phyloP scores from a whole-genome alignment of 2,113 vertebrate species.

The Marcusenius ussheri region DNA sequence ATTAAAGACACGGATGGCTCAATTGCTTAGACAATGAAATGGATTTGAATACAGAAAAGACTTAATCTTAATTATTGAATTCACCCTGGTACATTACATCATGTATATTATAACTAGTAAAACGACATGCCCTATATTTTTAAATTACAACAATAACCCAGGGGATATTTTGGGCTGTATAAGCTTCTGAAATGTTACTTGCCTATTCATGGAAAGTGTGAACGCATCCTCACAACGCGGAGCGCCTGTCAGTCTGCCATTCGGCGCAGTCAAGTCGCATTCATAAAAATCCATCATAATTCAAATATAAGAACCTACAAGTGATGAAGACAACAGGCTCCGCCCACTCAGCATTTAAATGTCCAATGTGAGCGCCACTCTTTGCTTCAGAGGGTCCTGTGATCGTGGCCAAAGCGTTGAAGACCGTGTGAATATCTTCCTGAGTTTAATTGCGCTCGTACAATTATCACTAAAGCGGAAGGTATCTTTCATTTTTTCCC shows the following conservation, averaged over 20 bases:
- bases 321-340: conserved; percentile 27
- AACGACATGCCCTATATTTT: not conserved
- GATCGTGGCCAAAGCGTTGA: conserved; percentile 48
- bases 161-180: not conserved
- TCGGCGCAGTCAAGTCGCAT: not conserved
- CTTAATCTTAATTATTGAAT: not conserved
- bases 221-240: not conserved
- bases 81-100: not conserved
- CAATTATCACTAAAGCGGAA: conserved; percentile 10
- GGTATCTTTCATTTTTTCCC: conserved; percentile 22
- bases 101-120: not conserved
- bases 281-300: not conserved
- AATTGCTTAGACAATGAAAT: not conserved
- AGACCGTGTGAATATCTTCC: conserved; percentile 24
- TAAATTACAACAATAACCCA: not conserved
- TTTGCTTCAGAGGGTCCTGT: conserved; percentile 38
- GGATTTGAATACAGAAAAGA: not conserved
- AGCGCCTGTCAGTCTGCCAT: not conserved
- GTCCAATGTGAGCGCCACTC: conserved; percentile 39
- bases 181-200: not conserved
- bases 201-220: not conserved
- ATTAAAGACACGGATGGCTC: not conserved
- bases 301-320: not conserved
- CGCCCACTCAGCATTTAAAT: conserved; percentile 62
- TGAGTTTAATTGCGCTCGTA: not conserved